A percentile compares a stretch with the other conserved stretches of the same genome.
Conservation (phyloP, 2,797 vertebrate genomes). For the Thripadectes ignobilis region DNA sequence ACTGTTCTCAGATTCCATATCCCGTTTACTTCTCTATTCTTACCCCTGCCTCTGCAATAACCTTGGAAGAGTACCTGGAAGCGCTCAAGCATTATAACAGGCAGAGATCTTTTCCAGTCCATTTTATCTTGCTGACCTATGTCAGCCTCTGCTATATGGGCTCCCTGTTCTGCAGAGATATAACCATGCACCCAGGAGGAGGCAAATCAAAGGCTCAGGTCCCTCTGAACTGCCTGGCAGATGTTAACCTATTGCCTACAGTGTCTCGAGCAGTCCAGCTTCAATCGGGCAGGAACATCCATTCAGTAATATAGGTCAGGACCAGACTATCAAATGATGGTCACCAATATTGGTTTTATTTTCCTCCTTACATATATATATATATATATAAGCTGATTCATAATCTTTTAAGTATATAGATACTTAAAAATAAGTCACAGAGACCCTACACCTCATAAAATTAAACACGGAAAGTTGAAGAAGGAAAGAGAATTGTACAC, state of each 20-base stretch:
- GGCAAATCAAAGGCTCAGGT: background rate
- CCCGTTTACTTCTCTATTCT: background rate
- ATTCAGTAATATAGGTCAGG: fast-evolving
- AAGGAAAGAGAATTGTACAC: background rate
- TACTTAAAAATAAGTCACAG: background rate
- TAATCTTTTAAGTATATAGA: background rate
- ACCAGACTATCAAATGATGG: background rate
- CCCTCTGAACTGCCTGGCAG: background rate
- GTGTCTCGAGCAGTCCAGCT: background rate
- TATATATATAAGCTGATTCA: background rate
- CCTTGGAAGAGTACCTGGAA: background rate
- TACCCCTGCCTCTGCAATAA: fast-evolving
- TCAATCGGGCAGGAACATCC: fast-evolving
- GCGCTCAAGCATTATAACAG: background rate
- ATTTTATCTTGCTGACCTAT: background rate
- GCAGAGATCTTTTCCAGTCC: background rate
- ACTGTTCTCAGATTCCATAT: background rate
- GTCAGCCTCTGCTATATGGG: background rate
- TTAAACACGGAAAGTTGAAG: background rate
- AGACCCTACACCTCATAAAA: background rate
- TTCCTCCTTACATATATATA: background rate
- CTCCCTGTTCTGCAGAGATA: background rate
- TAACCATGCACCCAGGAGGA: background rate
- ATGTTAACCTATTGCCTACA: background rate
- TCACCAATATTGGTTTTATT: background rate